Base-by-base conservation (phyloP, 2,888 invertebrate genomes). In the Odontothrips loti region DNA sequence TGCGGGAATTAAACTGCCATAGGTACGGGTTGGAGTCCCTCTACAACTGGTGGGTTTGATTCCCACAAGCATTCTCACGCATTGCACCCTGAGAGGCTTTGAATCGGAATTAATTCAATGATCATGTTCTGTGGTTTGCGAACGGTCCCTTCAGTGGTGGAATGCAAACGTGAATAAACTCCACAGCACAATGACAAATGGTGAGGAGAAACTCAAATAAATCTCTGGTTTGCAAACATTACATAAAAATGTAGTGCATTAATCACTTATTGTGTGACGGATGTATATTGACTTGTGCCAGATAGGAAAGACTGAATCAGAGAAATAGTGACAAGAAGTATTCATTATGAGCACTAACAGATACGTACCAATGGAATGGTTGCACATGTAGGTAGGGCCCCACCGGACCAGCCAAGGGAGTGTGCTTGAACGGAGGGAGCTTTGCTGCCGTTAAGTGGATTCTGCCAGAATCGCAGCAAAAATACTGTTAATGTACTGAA, bases 401-500 rank as follows among this genome's bases (percentile, higher is more conserved):
- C 68, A 75, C 68, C 68, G 27, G 23, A 27, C 23, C 23, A 27
- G 68, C 68, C 68, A 75, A 27, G 68, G 68, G 68, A 75, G 27
- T 75, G 68, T 75, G 68, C 68, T 75, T 75, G 68, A 75, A 75
- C 68, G 68, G 23, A 75, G 68, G 68, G 68, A 75, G 68, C 68
- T 75, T 75, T 75, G 68, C 68, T 75, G 68, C 68, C 68, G 68
- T 75, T 75, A 75, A 75, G 68, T 75, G 68, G 68, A 75, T 75
- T 75, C 68, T 75, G 68, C 68, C 68, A 75, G 68, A 75, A 75
- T 75, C 68, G 68, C 68, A 75, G 68, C 68, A 75, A 75, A 75
- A 75, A 75, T 75, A 75, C 68, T 75, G 68, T 75, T 75, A 75
- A 75, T 75, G 68, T 75, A 75, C 68, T 75, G 68, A 75, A 75